Percentiles rank a stretch among this genome's conserved stretches.
phyloP scores from a whole-genome alignment of 2,888 invertebrate genomes.

The Lottia gigantea region DNA sequence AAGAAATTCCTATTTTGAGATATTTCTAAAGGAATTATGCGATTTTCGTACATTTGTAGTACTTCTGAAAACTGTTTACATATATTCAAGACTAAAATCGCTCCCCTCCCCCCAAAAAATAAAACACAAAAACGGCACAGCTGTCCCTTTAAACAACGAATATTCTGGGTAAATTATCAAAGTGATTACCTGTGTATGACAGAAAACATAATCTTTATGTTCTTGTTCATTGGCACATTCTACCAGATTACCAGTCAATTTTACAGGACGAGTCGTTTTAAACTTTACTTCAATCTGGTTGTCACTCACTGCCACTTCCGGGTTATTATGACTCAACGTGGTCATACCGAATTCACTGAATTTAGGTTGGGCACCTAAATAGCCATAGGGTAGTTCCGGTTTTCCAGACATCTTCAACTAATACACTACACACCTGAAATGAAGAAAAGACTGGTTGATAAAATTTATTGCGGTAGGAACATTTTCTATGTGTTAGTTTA shows the following conservation, averaged over 20 bases:
- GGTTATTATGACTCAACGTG: slow-evolving; percentile 43
- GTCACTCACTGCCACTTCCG: slow-evolving; percentile 37
- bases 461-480: no score
- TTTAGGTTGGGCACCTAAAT: slow-evolving; percentile 56
- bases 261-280: slow-evolving; percentile 35
- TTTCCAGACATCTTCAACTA: slow-evolving; percentile 33
- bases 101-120: no score
- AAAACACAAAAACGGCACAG: no score
- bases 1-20: no score
- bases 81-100: no score
- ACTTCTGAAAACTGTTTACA: no score
- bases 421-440: background rate
- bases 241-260: slow-evolving; percentile 56
- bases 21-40: no score
- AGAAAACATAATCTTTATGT: slow-evolving; percentile 47
- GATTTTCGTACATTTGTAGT: no score
- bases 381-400: slow-evolving; percentile 53
- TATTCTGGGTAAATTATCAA: no score
- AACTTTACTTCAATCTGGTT: slow-evolving; percentile 49
- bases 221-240: slow-evolving; percentile 37
- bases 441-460: background rate
- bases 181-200: slow-evolving; percentile 40
- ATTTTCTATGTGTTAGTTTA: no score
- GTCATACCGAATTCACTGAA: slow-evolving; percentile 48
- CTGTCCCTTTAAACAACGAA: no score